A percentile compares a stretch with the other conserved stretches of the same genome.
phyloP scores from a whole-genome alignment of 2,888 invertebrate genomes.

The Vesta saturnalis region DNA sequence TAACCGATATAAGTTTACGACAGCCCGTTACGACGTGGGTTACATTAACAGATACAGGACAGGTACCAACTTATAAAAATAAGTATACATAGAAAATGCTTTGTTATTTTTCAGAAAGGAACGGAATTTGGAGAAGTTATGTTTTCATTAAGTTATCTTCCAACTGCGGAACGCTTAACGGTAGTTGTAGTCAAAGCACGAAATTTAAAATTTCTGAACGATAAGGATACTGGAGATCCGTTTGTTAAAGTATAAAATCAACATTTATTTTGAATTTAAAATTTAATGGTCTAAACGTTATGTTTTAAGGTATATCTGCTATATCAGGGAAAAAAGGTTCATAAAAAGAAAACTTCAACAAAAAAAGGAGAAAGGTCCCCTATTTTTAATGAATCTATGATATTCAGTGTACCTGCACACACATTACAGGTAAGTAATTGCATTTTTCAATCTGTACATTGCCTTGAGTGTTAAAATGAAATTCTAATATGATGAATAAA shows the following conservation, averaged over 20 bases:
- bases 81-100: no score
- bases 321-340: conserved; percentile 82
- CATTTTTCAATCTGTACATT: neutral
- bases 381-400: conserved; percentile 87
- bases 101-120: conserved; percentile 65
- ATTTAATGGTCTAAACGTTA: conserved; percentile 14
- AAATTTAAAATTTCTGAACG: conserved; percentile 71
- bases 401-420: conserved; percentile 81
- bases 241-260: conserved; percentile 74
- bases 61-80: no score
- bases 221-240: conserved; percentile 70
- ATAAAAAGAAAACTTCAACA: conserved; percentile 82
- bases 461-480: neutral
- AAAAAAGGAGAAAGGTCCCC: conserved; percentile 80
- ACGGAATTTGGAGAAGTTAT: conserved; percentile 81
- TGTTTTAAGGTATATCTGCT: conserved; percentile 75
- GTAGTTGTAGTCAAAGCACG: conserved; percentile 81
- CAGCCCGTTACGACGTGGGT: conserved; percentile 83
- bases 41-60: conserved; percentile 77
- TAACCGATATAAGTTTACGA: conserved; percentile 70
- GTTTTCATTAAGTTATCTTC: conserved; percentile 84
- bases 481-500: no score
- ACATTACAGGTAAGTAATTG: conserved; percentile 67
- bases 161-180: conserved; percentile 83
- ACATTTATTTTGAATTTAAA: conserved; percentile 14